Evolutionary conservation across 35 echinoderm and acorn worm genomes (phyloP).

Genomic region (Amphiura filiformis): DNA sequence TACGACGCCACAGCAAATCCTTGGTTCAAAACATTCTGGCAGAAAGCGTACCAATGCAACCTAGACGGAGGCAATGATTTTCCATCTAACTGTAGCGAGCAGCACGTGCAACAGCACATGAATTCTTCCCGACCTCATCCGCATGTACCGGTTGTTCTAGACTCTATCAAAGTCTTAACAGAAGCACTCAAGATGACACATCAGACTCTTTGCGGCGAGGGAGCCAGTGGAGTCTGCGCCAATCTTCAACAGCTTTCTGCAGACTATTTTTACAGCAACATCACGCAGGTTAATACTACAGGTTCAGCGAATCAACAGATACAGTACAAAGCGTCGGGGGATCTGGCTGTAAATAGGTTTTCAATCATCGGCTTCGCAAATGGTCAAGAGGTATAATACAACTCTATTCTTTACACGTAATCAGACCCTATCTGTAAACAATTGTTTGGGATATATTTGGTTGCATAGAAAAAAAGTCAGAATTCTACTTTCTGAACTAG

Average conservation of each 20-base stretch:
- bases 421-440: no score
- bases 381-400: not conserved
- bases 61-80: not conserved
- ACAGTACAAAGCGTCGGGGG: not conserved
- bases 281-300: not conserved
- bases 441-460: no score
- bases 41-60: constrained; percentile 33
- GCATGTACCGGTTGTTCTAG: not conserved
- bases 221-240: not conserved
- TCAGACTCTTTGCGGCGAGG: not conserved
- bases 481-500: no score
- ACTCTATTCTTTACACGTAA: no score
- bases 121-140: not conserved
- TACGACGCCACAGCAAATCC: constrained; percentile 28
- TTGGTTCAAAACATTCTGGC: constrained; percentile 60
- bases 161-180: constrained; percentile 7
- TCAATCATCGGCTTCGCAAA: not conserved
- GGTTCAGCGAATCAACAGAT: not conserved
- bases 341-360: not conserved
- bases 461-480: no score
- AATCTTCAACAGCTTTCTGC: not conserved
- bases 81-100: not conserved
- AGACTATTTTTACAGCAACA: not conserved
- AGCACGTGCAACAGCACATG: not conserved
- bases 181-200: not conserved